Conservation (phyloP, 2,888 invertebrate genomes). For the Hoplodrina ambigua region DNA sequence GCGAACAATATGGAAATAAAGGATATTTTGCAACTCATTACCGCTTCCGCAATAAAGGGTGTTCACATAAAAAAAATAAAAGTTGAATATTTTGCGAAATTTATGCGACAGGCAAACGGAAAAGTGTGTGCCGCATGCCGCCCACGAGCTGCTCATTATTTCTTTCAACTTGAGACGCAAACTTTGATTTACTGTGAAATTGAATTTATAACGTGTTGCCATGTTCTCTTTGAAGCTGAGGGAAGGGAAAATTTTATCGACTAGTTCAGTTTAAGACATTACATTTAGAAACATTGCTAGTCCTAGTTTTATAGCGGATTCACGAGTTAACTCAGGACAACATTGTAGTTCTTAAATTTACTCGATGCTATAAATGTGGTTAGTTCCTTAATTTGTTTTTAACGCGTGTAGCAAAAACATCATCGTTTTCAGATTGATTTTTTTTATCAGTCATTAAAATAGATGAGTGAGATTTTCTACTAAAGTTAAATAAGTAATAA, state of each 20-base stretch:
- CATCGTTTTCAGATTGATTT: neutral
- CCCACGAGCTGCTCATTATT: constrained; percentile 70
- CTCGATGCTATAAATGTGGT: neutral
- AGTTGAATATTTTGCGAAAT: constrained; percentile 28
- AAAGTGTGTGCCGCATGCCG: constrained; percentile 60
- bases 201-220: constrained; percentile 33
- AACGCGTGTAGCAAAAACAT: too few species aligned
- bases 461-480: too few species aligned
- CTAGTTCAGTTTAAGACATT: constrained; percentile 4
- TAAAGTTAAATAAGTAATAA: too few species aligned
- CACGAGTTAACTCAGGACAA: neutral
- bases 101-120: constrained; percentile 58
- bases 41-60: constrained; percentile 28
- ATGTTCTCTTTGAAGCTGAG: constrained; percentile 25
- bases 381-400: neutral
- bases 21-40: constrained; percentile 20
- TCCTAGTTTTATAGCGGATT: constrained; percentile 13
- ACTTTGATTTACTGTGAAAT: constrained; percentile 58
- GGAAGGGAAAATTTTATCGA: constrained; percentile 26
- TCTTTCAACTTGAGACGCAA: constrained; percentile 71
- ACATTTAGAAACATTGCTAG: constrained; percentile 13
- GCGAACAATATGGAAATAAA: constrained; percentile 16
- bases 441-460: neutral
- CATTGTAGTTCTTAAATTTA: neutral
- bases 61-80: constrained; percentile 17